These are phyloP conservation scores for Hepsetus odoe DNA, from an alignment of 2,113 vertebrate genomes.

Conservation along the genomic window DNA sequence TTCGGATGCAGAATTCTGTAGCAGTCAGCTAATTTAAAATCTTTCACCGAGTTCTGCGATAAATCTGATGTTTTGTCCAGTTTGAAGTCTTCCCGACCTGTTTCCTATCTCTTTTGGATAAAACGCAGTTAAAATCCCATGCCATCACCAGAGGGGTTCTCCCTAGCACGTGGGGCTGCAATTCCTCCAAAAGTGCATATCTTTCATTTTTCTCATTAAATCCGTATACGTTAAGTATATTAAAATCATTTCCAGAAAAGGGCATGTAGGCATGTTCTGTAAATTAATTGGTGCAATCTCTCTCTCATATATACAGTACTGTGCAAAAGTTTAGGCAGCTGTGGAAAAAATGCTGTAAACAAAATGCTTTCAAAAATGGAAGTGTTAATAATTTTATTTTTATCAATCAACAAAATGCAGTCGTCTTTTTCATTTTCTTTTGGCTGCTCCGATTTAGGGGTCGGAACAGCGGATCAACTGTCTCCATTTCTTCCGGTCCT, in stretches of 20 bases:
- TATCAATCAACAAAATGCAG: no score
- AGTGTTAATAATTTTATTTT: no score
- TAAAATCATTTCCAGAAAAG: slow-evolving; percentile 5
- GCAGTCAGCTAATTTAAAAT: slow-evolving; percentile 25
- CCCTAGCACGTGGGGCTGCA: slow-evolving; percentile 32
- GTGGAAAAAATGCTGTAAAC: no score
- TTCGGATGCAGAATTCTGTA: slow-evolving; percentile 5
- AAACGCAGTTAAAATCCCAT: slow-evolving; percentile 31
- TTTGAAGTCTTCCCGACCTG: not conserved
- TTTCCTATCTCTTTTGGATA: not conserved
- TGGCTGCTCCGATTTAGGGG: no score
- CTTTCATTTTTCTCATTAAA: slow-evolving; percentile 1
- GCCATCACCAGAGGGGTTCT: not conserved
- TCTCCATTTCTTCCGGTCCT: no score
- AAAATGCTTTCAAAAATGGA: no score
- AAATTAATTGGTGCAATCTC: no score
- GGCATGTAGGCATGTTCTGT: no score
- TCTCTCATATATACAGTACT: no score
- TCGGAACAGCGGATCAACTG: no score
- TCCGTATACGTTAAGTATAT: slow-evolving; percentile 37
- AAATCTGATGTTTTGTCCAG: not conserved
- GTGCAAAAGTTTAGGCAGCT: no score
- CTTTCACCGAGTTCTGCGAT: not conserved
- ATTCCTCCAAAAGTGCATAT: not conserved
- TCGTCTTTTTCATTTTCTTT: no score